These are phyloP conservation scores for Mallotus villosus DNA, from an alignment of 2,797 vertebrate genomes.

Conservation along the genomic window DNA sequence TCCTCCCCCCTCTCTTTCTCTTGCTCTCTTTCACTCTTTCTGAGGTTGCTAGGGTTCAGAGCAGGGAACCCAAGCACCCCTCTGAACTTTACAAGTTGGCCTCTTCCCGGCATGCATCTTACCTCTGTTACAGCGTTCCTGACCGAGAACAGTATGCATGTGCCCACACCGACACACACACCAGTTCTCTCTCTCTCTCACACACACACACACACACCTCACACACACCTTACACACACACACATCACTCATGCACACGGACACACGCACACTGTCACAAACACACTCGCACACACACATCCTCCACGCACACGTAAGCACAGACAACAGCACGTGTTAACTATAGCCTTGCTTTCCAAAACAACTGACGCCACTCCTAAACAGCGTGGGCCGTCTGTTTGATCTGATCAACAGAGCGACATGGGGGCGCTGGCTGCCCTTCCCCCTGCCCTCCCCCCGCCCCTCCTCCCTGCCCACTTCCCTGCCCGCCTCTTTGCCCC, in stretches of 20 bases:
- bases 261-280: not conserved
- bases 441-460: too few species aligned
- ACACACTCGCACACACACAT: not conserved
- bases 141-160: not conserved
- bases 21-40: not conserved
- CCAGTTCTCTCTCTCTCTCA: not conserved
- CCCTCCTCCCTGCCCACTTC: too few species aligned
- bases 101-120: not conserved
- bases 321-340: not conserved
- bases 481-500: not conserved
- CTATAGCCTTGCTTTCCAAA: slow-evolving; percentile 1
- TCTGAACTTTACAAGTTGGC: slow-evolving; percentile 2
- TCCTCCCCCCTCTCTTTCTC: not conserved
- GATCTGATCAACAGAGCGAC: not conserved
- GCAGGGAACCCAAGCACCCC: not conserved
- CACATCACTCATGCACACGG: not conserved
- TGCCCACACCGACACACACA: not conserved
- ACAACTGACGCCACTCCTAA: not conserved
- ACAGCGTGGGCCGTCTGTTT: not conserved
- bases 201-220: not conserved
- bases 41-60: slow-evolving; percentile 1
- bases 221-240: not conserved
- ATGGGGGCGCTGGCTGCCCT: not conserved
- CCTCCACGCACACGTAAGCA: not conserved
- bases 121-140: not conserved